A percentile compares a stretch with the other conserved stretches of the same genome.
These are phyloP conservation scores for Carpatolechia fugitivella DNA, from an alignment of 2,888 invertebrate genomes.

Conservation along the genomic window DNA sequence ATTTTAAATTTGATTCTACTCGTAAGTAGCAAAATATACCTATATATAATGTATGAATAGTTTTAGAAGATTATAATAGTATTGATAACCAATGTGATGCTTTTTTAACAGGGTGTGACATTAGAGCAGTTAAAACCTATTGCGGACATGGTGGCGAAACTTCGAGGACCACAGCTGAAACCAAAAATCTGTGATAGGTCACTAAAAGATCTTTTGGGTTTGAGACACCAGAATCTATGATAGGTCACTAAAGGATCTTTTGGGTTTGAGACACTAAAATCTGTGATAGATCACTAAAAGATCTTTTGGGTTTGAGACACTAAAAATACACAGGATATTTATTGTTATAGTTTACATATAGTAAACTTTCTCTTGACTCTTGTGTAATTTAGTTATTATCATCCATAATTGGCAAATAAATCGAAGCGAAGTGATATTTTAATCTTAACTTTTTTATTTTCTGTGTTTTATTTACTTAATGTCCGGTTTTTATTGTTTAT, in stretches of 20 bases:
- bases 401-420: no score
- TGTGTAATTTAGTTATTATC: no score
- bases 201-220: conserved; percentile 31
- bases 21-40: no score
- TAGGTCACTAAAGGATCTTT: conserved; percentile 36
- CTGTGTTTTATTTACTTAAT: not conserved
- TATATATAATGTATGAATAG: no score
- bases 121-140: conserved; percentile 51
- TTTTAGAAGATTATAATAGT: no score
- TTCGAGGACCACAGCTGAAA: conserved; percentile 52
- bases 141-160: conserved; percentile 41
- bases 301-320: conserved; percentile 23
- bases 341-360: no score
- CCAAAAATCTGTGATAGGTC: conserved; percentile 52
- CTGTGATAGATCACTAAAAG: conserved; percentile 44
- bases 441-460: no score
- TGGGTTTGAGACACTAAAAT: conserved; percentile 30
- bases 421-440: no score
- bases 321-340: no score
- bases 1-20: not conserved
- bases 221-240: conserved; percentile 40
- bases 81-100: not conserved
- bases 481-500: conserved; percentile 32
- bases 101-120: conserved; percentile 42
- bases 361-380: no score